Conservation (phyloP, 2,113 vertebrate genomes). For the Oceanodroma tethys region DNA sequence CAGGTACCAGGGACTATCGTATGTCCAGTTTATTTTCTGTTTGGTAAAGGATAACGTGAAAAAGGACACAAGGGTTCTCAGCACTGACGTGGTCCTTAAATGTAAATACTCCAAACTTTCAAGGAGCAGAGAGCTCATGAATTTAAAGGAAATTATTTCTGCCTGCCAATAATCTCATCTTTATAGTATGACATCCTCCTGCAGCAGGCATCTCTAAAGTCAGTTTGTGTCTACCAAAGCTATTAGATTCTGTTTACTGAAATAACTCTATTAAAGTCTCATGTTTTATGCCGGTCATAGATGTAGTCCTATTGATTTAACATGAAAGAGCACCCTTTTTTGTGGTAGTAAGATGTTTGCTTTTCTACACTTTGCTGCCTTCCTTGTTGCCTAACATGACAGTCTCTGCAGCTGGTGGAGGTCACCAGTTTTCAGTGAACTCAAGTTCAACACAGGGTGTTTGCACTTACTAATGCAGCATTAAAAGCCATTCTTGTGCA, state of each 20-base stretch:
- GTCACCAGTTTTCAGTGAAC: background rate
- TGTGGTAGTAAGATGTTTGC: background rate
- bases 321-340: background rate
- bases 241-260: background rate
- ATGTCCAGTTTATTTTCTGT: background rate
- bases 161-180: background rate
- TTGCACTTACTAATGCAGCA: background rate
- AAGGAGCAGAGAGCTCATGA: background rate
- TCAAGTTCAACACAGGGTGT: background rate
- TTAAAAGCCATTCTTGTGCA: background rate
- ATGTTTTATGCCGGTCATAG: constrained; percentile 53
- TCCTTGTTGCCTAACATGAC: background rate
- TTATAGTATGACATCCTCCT: background rate
- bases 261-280: constrained; percentile 33
- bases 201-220: background rate
- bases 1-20: background rate
- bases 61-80: background rate
- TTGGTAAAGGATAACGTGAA: background rate
- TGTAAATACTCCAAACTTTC: background rate
- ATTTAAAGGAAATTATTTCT: background rate
- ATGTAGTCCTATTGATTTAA: constrained; percentile 27
- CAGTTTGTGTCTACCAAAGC: background rate
- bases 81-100: background rate
- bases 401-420: background rate
- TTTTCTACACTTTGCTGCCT: background rate